Evolutionary conservation across 2,888 invertebrate genomes (phyloP).

Genomic region (Ichneumon xanthorius): DNA sequence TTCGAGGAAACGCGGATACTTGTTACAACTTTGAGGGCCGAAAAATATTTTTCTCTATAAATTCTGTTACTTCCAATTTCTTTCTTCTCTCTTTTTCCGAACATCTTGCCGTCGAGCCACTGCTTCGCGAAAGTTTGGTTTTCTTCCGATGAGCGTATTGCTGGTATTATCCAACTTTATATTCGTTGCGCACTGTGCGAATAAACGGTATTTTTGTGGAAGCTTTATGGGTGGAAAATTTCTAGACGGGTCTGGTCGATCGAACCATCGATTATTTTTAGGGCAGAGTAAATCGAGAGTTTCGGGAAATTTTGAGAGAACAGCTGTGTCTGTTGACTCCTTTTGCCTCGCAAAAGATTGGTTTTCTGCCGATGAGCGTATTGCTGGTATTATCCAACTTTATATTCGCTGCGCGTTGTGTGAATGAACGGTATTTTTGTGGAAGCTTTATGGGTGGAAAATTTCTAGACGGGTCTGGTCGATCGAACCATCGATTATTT

Average conservation of each 20-base stretch:
- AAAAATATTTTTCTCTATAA: not conserved
- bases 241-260: not conserved
- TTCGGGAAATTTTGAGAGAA: not conserved
- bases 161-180: not conserved
- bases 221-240: not conserved
- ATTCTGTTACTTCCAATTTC: not conserved
- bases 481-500: no score
- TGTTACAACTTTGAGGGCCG: not conserved
- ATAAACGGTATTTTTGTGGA: not conserved
- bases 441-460: no score
- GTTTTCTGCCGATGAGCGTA: no score
- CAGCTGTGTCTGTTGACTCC: not conserved
- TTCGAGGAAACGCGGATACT: not conserved
- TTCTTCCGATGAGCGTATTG: not conserved
- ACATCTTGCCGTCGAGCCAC: not conserved
- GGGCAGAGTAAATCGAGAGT: no score
- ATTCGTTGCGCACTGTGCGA: not conserved
- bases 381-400: no score
- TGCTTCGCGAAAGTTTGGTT: not conserved
- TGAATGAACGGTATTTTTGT: no score
- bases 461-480: no score
- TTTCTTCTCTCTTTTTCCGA: not conserved
- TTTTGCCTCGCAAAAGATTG: no score
- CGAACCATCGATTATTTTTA: no score
- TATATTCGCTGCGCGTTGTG: no score